phyloP scores from a whole-genome alignment of 2,113 vertebrate species.

The Motacilla tschutschensis region DNA sequence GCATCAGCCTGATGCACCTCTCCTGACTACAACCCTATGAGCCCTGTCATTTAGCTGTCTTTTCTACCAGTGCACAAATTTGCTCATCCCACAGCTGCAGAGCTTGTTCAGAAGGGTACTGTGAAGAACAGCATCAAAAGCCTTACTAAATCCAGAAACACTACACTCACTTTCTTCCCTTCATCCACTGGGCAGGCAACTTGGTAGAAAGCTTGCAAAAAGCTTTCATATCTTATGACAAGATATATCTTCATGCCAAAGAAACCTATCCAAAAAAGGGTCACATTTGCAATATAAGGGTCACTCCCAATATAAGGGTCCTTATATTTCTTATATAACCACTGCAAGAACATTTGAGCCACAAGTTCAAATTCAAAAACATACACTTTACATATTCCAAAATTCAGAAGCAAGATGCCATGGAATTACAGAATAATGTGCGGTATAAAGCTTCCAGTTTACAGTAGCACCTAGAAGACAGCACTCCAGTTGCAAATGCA shows the following conservation, averaged over 20 bases:
- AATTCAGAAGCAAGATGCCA: not conserved
- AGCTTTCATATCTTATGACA: not conserved
- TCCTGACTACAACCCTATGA: not conserved
- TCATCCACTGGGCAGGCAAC: not conserved
- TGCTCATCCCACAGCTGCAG: not conserved
- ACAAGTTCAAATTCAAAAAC: not conserved
- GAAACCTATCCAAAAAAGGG: not conserved
- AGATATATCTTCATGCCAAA: not conserved
- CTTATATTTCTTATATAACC: not conserved
- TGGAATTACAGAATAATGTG: not conserved
- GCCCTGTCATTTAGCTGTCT: not conserved
- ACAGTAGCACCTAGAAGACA: not conserved
- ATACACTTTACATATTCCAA: not conserved
- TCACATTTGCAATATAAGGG: too few relatives aligned
- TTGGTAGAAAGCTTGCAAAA: not conserved
- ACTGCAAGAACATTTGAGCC: not conserved
- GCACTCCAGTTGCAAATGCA: not conserved
- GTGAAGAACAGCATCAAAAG: not conserved
- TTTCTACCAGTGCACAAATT: not conserved
- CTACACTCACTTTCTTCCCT: not conserved
- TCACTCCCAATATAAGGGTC: too few relatives aligned
- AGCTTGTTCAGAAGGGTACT: not conserved
- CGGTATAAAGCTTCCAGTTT: not conserved
- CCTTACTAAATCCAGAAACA: not conserved
- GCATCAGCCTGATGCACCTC: accelerated